Percentiles rank a stretch among this genome's conserved stretches.
Evolutionary conservation across 2,113 vertebrate species (phyloP).

Genomic region (Burhinus bistriatus): DNA sequence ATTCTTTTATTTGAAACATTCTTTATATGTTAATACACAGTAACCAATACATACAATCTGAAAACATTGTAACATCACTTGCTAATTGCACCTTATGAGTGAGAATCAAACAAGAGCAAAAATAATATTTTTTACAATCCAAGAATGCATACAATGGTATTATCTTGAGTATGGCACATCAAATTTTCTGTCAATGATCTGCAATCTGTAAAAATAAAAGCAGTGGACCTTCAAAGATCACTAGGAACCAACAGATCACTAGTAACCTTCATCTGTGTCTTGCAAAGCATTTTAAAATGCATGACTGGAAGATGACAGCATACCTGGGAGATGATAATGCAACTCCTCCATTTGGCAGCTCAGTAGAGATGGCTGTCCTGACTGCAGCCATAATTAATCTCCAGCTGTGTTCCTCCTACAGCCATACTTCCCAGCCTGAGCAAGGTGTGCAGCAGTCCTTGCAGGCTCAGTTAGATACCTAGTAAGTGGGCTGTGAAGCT

Average conservation of each 20-base stretch:
- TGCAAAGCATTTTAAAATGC: not conserved
- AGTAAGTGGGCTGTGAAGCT: not conserved
- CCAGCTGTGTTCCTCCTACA: not conserved
- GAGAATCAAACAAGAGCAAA: not conserved
- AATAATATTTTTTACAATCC: not conserved
- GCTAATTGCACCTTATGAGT: not conserved
- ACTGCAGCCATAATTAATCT: not conserved
- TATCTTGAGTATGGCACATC: not conserved
- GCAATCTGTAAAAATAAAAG: not conserved
- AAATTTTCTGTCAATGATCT: not conserved
- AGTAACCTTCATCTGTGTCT: not conserved
- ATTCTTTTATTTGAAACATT: not conserved
- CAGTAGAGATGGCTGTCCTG: accelerated
- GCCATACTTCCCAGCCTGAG: not conserved
- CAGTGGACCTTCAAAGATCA: not conserved
- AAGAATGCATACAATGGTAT: not conserved
- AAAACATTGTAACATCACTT: not conserved
- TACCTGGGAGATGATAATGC: not conserved
- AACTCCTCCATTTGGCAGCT: not conserved
- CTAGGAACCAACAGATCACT: not conserved
- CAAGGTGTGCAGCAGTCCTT: not conserved
- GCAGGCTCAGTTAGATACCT: not conserved
- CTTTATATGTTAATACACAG: not conserved
- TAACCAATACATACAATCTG: not conserved
- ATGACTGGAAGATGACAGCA: not conserved